Percentiles rank a stretch among this genome's conserved stretches.
Conservation (phyloP, 64 coral and sea anemone genomes). For the Exaiptasia diaphana region DNA sequence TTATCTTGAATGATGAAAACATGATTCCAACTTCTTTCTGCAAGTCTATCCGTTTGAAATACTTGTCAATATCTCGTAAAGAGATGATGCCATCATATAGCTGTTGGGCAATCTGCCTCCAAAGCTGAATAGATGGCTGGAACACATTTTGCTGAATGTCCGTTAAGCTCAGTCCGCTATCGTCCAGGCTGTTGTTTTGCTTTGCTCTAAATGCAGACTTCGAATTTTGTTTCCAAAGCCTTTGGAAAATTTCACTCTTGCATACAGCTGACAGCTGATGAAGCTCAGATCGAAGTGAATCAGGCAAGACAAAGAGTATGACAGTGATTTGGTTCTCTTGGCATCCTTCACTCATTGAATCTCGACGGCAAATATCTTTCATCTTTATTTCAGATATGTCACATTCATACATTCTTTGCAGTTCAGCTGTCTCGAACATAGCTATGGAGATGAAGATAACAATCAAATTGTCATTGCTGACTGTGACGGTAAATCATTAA, state of each 20-base stretch:
- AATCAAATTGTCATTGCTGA: too few relatives aligned
- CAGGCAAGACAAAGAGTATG: neutral
- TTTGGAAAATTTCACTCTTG: constrained; percentile 45
- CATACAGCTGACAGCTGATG: neutral
- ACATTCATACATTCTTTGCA: neutral
- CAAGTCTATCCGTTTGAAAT: constrained; percentile 20
- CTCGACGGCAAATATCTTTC: neutral
- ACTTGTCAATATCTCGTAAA: constrained; percentile 29
- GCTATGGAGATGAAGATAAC: too few relatives aligned
- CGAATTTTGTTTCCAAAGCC: constrained; percentile 27
- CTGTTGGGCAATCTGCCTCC: neutral
- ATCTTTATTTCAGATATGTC: neutral
- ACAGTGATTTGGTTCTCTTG: neutral
- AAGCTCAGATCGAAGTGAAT: neutral
- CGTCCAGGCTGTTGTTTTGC: neutral
- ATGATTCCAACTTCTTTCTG: constrained; percentile 8
- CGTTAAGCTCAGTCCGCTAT: neutral
- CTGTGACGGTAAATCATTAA: too few relatives aligned
- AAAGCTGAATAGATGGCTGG: constrained; percentile 8
- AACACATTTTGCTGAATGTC: constrained; percentile 30
- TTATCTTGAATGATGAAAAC: neutral
- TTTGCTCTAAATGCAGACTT: neutral
- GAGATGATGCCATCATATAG: constrained; percentile 6
- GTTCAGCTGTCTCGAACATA: neutral
- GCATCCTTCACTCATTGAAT: neutral